These are phyloP conservation scores for Ectemnius continuus DNA, from an alignment of 2,888 invertebrate species.

Conservation along the genomic window DNA sequence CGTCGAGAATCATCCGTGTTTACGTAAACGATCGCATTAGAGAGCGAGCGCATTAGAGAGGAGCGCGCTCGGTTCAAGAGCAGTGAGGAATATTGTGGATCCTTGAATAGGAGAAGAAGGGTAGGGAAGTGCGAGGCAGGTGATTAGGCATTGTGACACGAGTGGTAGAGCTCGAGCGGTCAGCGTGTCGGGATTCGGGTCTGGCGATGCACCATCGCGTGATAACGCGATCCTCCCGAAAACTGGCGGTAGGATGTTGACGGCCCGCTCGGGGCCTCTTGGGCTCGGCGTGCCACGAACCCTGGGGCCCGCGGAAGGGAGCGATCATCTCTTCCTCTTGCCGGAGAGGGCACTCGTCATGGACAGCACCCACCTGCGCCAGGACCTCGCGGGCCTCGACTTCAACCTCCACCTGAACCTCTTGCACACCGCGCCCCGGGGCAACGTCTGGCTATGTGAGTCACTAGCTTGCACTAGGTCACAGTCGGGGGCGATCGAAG, in stretches of 20 bases:
- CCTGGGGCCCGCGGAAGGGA: constrained; percentile 79
- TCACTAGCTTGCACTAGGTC: constrained; percentile 50
- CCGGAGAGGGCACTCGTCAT: constrained; percentile 80
- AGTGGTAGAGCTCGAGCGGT: constrained; percentile 27
- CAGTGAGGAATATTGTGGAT: constrained; percentile 11
- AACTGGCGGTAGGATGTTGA: constrained; percentile 68
- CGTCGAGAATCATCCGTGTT: neutral
- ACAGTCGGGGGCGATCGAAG: constrained; percentile 18
- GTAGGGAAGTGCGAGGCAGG: neutral
- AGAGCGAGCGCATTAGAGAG: neutral
- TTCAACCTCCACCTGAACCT: constrained; percentile 79
- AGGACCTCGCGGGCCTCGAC: constrained; percentile 80
- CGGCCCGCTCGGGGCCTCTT: constrained; percentile 71
- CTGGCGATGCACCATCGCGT: constrained; percentile 59
- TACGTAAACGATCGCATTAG: neutral
- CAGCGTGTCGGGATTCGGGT: constrained; percentile 59
- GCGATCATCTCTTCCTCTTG: constrained; percentile 80
- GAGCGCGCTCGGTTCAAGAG: neutral
- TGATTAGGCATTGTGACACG: constrained; percentile 1
- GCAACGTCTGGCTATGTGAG: constrained; percentile 82
- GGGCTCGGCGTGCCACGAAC: constrained; percentile 74
- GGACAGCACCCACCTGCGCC: constrained; percentile 80
- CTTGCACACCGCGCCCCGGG: constrained; percentile 80
- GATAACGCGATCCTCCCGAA: constrained; percentile 40
- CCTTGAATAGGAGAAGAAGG: neutral